Conservation (phyloP, 2,113 vertebrate genomes). For the Meleagris gallopavo region DNA sequence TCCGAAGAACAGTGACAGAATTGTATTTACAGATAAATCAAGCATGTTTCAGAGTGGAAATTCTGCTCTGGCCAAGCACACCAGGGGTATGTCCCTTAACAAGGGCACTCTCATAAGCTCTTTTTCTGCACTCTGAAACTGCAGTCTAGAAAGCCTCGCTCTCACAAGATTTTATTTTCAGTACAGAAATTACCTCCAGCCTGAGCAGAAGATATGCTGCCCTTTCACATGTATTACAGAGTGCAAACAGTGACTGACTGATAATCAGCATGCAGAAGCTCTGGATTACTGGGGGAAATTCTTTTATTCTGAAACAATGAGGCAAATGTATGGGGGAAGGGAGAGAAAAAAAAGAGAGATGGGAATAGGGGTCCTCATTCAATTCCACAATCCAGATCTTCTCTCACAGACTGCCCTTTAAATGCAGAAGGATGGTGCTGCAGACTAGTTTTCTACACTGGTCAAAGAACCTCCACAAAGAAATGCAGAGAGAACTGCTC, state of each 20-base stretch:
- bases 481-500: not conserved
- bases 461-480: not conserved
- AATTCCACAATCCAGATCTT: conserved; percentile 11
- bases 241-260: conserved; percentile 24
- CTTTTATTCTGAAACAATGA: conserved; percentile 51
- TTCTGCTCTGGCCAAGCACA: not conserved
- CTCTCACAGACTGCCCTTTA: conserved; percentile 22
- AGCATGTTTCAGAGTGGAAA: not conserved
- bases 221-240: conserved; percentile 31
- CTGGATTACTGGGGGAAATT: conserved; percentile 18
- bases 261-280: not conserved
- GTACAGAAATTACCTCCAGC: conserved; percentile 8
- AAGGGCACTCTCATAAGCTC: not conserved
- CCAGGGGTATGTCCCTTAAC: not conserved
- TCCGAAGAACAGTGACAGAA: not conserved
- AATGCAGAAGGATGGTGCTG: not conserved
- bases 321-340: conserved; percentile 30
- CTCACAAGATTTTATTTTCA: conserved; percentile 34
- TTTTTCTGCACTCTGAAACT: not conserved
- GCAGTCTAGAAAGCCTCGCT: not conserved
- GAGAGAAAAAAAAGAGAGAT: not conserved
- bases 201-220: conserved; percentile 24
- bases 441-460: not conserved
- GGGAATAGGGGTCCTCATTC: conserved; percentile 17
- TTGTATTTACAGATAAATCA: not conserved